Base-by-base conservation (phyloP, 2,888 invertebrate genomes). In the Ophonus ardosiacus region DNA sequence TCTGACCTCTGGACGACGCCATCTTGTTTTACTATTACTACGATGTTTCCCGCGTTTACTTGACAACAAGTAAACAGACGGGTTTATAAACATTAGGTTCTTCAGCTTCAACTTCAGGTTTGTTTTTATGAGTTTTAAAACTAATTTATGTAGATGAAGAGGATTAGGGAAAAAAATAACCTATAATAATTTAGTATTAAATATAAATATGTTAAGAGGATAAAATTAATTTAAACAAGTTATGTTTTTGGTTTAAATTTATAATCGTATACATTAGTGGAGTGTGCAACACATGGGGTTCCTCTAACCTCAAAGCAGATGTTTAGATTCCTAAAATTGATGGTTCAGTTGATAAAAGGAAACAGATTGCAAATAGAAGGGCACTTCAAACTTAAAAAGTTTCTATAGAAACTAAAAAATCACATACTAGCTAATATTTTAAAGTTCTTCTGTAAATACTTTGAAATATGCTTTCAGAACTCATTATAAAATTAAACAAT, bases 21-120 rank as follows among this genome's bases (percentile, higher is more conserved):
- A 85, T 85, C 71, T 85, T 85, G 80, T 51, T 56, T 31, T 85
- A 80, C 68, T 79, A 80, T 40, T 63, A 84, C 40, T 78, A 78
- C 57, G 38, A 71, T 17, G 17, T 74, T 83, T 83, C 83, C 83
- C 83, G 83, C 83, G 74, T 74, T 68, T n/a, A n/a, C n/a, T 68
- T 68, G n/a, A 6, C 21, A 7, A 17, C 17, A 24, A 18, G 63
- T 63, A 51, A 51, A 51, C 43, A 51, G 13, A 51, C 43, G 0
- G 43, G 43, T 51, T 51, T 51, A 51, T 51, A 13, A 13, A 51
- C 43, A 13, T 13, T 10, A 51, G 43, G 10, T 51, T 51, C 7
- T 51, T 51, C 43, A 51, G 4, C 43, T 40, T 40, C 43, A 51
- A 51, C 43, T 13, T 13, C 6, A 1, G 5, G 31, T 31, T 31